Base-by-base conservation (phyloP, 2,113 vertebrate species). In the Pteruthius melanotis region DNA sequence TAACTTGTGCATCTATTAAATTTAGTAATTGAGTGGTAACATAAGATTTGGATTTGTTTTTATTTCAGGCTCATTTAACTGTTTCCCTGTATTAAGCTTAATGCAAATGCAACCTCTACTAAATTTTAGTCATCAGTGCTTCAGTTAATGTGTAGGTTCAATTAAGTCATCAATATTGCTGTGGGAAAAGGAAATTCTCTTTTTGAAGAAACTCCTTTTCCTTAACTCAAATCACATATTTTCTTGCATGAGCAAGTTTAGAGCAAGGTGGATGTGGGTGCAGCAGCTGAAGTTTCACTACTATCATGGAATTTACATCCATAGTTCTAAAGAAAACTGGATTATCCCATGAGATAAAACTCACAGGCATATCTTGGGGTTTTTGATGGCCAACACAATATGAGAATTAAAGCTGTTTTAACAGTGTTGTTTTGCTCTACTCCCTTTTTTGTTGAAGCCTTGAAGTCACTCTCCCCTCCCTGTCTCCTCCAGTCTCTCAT, bases 41-140 rank as follows among this genome's bases (percentile, higher is more conserved):
- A 4, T 80, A 66, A 69, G 59, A n/a, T 71, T 83, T 75, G 28
- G 76, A 57, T 93, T 82, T 84, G 44, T 22, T 87, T 96, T 80
- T 80, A 53, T 88, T 93, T 97, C 75, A 66, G 64, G 30, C 27
- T 89, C 52, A 37, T 87, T 94, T 86, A 92, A 45, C 76, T 87
- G 35, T 63, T 96, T 94, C 40, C 13, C 35, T 71, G 13, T 64
- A 56, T 81, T 84, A 70, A 90, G 54, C 31, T 72, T 88, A 80
- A 45, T 80, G 86, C 50, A 66, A 70, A 39, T 65, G 49, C 56
- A 94, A 47, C 23, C 39, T 92, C 42, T 35, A 3, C 50, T 64
- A 65, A 56, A 83, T 86, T 83, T 82, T 61, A 83, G 40, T 69
- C 26, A 31, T 85, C 40, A 33, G 30, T 53, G 44, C 57, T 79